Conservation (phyloP, 30 jellyfish, hydroid and myxozoan genomes). For the Euphysa ruthae region DNA sequence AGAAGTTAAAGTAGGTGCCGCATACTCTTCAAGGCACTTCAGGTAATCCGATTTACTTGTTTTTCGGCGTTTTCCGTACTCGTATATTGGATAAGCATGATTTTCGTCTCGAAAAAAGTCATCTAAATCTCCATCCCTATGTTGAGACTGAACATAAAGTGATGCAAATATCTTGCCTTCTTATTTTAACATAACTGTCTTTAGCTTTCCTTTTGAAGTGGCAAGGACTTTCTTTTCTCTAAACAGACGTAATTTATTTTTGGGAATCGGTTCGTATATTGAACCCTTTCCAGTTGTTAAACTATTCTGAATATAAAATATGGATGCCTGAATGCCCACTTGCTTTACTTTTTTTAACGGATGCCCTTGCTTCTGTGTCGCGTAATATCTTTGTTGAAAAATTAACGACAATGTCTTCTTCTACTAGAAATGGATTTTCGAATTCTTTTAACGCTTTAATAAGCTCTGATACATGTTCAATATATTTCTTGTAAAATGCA, state of each 20-base stretch:
- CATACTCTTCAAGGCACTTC: not conserved
- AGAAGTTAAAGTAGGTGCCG: not conserved
- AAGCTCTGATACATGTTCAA: no score
- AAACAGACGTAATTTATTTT: not conserved
- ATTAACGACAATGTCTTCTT: not conserved
- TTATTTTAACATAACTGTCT: slow-evolving; percentile 5
- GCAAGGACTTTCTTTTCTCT: slow-evolving; percentile 10
- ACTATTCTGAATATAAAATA: not conserved
- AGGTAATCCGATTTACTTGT: slow-evolving; percentile 34
- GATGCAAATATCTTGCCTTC: slow-evolving; percentile 33
- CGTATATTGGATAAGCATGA: slow-evolving; percentile 36
- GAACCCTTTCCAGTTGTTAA: slow-evolving; percentile 1
- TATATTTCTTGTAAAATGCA: not conserved
- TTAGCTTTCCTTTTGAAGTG: slow-evolving; percentile 18
- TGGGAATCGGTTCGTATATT: not conserved
- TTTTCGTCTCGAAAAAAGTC: slow-evolving; percentile 41
- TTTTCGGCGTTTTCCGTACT: slow-evolving; percentile 25
- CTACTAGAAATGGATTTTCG: not conserved
- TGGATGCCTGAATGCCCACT: no score
- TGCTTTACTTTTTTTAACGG: not conserved
- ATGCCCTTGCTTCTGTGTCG: slow-evolving; percentile 1
- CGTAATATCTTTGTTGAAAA: not conserved
- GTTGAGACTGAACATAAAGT: slow-evolving; percentile 36
- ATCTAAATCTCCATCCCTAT: slow-evolving; percentile 30
- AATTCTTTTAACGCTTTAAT: not conserved